Conservation (phyloP, 2,113 vertebrate genomes). For the Tonatia bakeri region DNA sequence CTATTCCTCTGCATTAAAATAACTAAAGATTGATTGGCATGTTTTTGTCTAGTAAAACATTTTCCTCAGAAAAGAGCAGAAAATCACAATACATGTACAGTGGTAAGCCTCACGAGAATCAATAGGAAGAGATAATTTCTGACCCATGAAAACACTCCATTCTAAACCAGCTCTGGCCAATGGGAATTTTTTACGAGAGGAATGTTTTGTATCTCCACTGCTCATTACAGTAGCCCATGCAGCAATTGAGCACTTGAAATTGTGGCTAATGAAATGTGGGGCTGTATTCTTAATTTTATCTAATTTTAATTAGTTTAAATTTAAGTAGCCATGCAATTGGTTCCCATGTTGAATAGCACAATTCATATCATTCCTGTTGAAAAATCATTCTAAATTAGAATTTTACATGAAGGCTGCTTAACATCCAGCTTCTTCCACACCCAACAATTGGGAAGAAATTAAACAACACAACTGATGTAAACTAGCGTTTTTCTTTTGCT, state of each 20-base stretch:
- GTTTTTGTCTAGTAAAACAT: background rate
- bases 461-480: accelerated
- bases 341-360: background rate
- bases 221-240: background rate
- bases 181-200: background rate
- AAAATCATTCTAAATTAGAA: background rate
- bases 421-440: background rate
- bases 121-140: background rate
- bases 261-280: background rate
- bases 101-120: background rate
- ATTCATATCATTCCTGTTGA: background rate
- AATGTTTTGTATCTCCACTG: background rate
- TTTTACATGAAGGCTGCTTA: background rate
- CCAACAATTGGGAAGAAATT: background rate
- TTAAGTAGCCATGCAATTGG: background rate
- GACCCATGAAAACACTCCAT: background rate
- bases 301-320: background rate
- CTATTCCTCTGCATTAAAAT: conserved; percentile 37
- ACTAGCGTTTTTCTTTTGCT: background rate
- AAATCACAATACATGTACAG: background rate
- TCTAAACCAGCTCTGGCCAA: background rate
- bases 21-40: conserved; percentile 25
- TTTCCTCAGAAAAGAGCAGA: background rate
- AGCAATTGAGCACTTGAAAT: background rate
- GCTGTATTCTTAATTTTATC: background rate